A percentile compares a stretch with the other conserved stretches of the same genome.
Evolutionary conservation across 2,113 vertebrate species (phyloP).

Genomic region (Procavia capensis): DNA sequence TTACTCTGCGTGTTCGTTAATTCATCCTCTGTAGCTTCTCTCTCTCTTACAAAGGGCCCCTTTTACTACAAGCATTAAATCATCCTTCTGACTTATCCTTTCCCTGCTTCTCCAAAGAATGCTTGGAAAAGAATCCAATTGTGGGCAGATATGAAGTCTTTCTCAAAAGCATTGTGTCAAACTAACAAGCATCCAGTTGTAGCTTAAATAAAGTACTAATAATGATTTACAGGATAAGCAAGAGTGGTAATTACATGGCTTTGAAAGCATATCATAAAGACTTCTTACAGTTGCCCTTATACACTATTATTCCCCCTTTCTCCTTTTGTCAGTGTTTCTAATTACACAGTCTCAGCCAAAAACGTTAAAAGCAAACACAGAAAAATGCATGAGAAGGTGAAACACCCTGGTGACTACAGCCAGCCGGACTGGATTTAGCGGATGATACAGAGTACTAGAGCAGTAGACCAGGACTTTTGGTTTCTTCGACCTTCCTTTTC

Average conservation of each 20-base stretch:
- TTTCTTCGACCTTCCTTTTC: not conserved
- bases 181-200: conserved; percentile 69
- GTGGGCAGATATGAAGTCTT: conserved; percentile 74
- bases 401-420: not conserved
- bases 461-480: not conserved
- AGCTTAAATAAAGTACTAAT: conserved; percentile 73
- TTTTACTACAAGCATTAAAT: conserved; percentile 69
- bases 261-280: conserved; percentile 72
- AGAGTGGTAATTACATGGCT: conserved; percentile 67
- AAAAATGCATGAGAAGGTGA: not conserved
- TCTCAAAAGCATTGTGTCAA: conserved; percentile 71
- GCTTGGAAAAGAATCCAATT: conserved; percentile 76
- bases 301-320: conserved; percentile 56
- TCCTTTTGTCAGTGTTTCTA: conserved; percentile 61
- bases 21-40: not conserved
- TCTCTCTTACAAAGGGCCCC: conserved; percentile 32
- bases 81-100: conserved; percentile 55
- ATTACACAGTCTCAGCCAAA: conserved; percentile 52
- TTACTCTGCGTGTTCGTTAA: conserved; percentile 62
- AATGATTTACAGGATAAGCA: conserved; percentile 71
- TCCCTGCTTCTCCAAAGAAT: conserved; percentile 63
- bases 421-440: not conserved
- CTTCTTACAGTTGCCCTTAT: conserved; percentile 65
- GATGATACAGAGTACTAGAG: not conserved
- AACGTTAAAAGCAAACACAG: conserved; percentile 33